These are phyloP conservation scores for Ariopsis seemanni DNA, from an alignment of 2,113 vertebrate genomes.

Conservation along the genomic window DNA sequence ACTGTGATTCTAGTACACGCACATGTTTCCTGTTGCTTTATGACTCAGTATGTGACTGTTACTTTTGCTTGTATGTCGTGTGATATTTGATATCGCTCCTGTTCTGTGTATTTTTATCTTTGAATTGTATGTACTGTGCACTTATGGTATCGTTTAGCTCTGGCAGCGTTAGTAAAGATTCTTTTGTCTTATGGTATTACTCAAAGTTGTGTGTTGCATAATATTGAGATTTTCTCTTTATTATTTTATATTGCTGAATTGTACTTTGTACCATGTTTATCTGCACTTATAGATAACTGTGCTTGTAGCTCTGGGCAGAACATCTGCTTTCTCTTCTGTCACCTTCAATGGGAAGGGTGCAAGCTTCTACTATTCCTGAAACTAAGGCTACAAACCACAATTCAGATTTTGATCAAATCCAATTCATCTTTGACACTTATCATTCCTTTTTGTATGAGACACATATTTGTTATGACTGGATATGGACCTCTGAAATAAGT, in stretches of 20 bases:
- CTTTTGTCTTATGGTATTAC: neutral
- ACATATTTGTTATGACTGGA: neutral
- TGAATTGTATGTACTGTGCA: neutral
- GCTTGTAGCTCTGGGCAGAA: neutral
- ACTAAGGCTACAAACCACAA: neutral
- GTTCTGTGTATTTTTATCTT: neutral
- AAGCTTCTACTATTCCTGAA: neutral
- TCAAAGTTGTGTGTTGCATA: neutral
- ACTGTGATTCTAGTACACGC: neutral
- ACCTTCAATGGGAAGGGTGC: neutral
- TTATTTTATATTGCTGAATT: neutral
- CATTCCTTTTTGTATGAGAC: neutral
- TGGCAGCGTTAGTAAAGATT: neutral
- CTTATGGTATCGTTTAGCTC: neutral
- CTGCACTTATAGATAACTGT: neutral
- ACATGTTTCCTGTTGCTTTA: neutral
- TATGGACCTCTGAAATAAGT: neutral
- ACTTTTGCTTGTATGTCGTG: neutral
- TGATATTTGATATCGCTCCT: neutral
- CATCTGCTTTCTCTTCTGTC: neutral
- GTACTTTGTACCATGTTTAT: conserved; percentile 12
- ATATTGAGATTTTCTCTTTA: neutral
- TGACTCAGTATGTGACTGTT: neutral
- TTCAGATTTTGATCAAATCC: neutral
- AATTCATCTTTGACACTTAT: neutral